Evolutionary conservation across 2,797 vertebrate species (phyloP).

Genomic region (Hozukius guyotensis): DNA sequence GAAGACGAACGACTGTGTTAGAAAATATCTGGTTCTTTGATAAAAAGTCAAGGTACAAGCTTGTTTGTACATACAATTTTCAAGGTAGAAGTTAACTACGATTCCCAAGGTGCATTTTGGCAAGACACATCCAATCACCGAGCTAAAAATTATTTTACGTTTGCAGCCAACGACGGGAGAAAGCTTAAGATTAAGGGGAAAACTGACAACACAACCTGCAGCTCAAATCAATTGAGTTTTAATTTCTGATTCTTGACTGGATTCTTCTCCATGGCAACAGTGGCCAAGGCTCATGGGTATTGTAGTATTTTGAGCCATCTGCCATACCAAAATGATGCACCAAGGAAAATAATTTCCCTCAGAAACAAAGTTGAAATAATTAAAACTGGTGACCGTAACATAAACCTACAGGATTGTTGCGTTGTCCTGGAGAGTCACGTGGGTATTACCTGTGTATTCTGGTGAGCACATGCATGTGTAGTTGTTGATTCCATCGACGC

Average conservation of each 20-base stretch:
- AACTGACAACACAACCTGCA: background rate
- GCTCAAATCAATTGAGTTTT: background rate
- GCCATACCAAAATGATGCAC: background rate
- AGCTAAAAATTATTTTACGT: background rate
- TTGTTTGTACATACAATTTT: background rate
- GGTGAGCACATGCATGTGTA: constrained; percentile 96
- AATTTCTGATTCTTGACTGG: background rate
- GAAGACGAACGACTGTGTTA: background rate
- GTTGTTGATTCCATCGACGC: constrained; percentile 97
- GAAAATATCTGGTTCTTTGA: background rate
- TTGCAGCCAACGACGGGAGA: too few species aligned
- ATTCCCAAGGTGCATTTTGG: background rate
- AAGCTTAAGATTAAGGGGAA: background rate
- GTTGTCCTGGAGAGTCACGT: background rate
- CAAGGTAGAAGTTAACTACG: background rate
- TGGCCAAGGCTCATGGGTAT: background rate
- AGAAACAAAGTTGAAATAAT: background rate
- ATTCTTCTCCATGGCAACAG: background rate
- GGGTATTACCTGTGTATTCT: constrained; percentile 95
- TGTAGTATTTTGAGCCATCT: background rate
- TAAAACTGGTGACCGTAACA: background rate
- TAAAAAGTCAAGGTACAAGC: background rate
- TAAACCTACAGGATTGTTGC: background rate
- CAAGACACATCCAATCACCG: background rate
- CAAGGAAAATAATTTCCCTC: background rate